Evolutionary conservation across 2,888 invertebrate genomes (phyloP).

Genomic region (Seira ritae): DNA sequence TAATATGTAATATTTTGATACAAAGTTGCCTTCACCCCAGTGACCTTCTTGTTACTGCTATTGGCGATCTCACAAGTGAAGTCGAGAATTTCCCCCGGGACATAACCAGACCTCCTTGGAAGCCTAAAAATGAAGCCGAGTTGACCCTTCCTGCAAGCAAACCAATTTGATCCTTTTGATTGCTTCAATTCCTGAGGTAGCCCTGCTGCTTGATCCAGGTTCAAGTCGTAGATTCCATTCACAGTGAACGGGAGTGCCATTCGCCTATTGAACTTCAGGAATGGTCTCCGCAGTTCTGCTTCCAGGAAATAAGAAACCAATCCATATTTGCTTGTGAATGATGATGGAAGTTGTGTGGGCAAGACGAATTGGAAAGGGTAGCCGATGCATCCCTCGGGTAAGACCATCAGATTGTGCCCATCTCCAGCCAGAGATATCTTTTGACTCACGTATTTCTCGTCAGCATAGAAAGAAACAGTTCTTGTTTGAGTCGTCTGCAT

Average conservation of each 20-base stretch:
- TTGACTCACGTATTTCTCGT: slow-evolving; percentile 19
- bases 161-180: slow-evolving; percentile 46
- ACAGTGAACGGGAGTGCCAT: slow-evolving; percentile 52
- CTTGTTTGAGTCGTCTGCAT: slow-evolving; percentile 9
- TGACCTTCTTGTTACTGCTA: slow-evolving; percentile 45
- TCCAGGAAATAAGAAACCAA: slow-evolving; percentile 87
- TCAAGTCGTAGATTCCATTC: slow-evolving; percentile 57
- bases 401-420: slow-evolving; percentile 21
- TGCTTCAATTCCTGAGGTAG: not conserved
- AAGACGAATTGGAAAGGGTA: slow-evolving; percentile 88
- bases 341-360: slow-evolving; percentile 85
- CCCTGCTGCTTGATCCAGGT: slow-evolving; percentile 21
- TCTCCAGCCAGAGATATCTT: slow-evolving; percentile 32
- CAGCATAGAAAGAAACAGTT: slow-evolving; percentile 11
- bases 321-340: slow-evolving; percentile 86
- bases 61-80: slow-evolving; percentile 45
- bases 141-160: slow-evolving; percentile 51
- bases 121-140: slow-evolving; percentile 41
- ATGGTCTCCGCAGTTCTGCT: slow-evolving; percentile 86
- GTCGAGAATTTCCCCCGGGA: slow-evolving; percentile 54
- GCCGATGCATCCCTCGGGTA: slow-evolving; percentile 83
- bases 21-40: slow-evolving; percentile 20
- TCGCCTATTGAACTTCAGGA: slow-evolving; percentile 77
- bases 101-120: slow-evolving; percentile 44
- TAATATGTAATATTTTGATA: slow-evolving; percentile 41